Base-by-base conservation (phyloP, 2,888 invertebrate genomes). In the Dynastes grantii region DNA sequence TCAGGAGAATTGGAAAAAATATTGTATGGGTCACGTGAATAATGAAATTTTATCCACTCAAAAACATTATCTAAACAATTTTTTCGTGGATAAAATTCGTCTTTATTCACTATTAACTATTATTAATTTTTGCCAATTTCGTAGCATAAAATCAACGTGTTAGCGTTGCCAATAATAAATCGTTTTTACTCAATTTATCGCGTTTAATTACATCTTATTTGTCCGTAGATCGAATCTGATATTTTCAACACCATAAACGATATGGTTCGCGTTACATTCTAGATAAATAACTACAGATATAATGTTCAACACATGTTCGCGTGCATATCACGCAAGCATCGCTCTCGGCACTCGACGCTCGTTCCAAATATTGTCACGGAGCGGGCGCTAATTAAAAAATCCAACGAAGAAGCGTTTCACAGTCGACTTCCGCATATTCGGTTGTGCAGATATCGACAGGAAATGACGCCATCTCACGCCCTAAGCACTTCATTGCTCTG, bases 381-480 rank as follows among this genome's bases (percentile, higher is more conserved):
- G 49, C 16, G 16, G 2, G 16, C 37, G 29, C 16, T 76, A 78
- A 77, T 64, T 67, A 64, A 76, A 76, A 67, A 79, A 68, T 55
- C 22, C 65, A 58, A 49, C 29, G 22, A 22, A 53, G 51, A 71
- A 73, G 63, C 70, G 58, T 77, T 70, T 77, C 55, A 53, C 40
- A 64, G 73, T 61, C 51, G 53, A 80, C 49, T 53, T 68, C 64
- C 76, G 78, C 77, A 73, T 78, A 79, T 77, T 77, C 84, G 82
- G 84, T 83, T 84, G 83, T 85, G 85, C 85, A 85, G 83, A 85
- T 85, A 83, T 82, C 80, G 80, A 79, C 82, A 86, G 87, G 87
- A 87, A 87, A 86, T 86, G 86, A 86, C 87, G 86, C 84, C 83
- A 85, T 86, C 85, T 84, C 87, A 85, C 87, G 87, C 87, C 87